phyloP scores from a whole-genome alignment of 2,888 invertebrate species.

The Kuschelorhynchus macadamiae region DNA sequence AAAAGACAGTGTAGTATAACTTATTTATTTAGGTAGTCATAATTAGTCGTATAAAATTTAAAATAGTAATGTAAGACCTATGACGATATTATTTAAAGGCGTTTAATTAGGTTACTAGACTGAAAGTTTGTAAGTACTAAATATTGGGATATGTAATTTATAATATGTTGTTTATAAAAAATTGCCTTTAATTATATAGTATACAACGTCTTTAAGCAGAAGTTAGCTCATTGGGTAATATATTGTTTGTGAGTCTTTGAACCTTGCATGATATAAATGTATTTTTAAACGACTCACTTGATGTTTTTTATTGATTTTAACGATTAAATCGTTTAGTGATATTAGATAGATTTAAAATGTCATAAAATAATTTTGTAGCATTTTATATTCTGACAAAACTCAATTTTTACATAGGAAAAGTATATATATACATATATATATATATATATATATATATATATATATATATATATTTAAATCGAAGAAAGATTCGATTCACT shows the following conservation, averaged over 20 bases:
- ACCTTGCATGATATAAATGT: not conserved
- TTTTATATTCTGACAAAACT: no score
- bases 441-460: not conserved
- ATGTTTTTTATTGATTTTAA: no score
- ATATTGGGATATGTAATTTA: slow-evolving; percentile 18
- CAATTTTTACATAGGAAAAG: no score
- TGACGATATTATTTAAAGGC: slow-evolving; percentile 32
- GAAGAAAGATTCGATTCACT: not conserved
- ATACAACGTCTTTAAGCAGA: not conserved
- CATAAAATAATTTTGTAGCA: no score
- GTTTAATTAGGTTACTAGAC: slow-evolving; percentile 25
- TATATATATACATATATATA: not conserved
- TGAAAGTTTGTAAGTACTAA: slow-evolving; percentile 30
- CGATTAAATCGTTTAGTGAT: no score
- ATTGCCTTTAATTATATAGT: not conserved
- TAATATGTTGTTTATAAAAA: not conserved
- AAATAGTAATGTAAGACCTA: slow-evolving; percentile 14
- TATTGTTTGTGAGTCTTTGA: no score
- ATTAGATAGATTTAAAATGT: no score
- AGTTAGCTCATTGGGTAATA: no score
- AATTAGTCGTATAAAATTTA: not conserved
- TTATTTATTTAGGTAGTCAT: slow-evolving; percentile 23
- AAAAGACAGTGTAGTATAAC: slow-evolving; percentile 33
- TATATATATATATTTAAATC: not conserved
- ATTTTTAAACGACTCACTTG: not conserved